Evolutionary conservation across 2,888 invertebrate genomes (phyloP), one percentile per base, ranked within the genome.

Genomic region (Phortica magna): DNA sequence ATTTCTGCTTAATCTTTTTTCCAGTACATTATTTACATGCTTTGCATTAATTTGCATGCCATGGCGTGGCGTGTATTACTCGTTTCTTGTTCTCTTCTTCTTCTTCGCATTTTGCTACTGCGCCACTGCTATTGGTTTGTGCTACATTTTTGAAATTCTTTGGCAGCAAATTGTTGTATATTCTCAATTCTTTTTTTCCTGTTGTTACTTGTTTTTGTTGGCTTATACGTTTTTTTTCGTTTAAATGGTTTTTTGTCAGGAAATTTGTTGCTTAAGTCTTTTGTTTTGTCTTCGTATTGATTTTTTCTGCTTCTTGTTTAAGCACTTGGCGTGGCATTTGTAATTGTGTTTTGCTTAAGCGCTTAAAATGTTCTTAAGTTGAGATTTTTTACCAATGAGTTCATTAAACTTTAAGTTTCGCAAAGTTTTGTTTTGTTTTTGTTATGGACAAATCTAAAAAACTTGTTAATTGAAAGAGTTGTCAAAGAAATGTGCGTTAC

Each of bases 81-180:
- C 14, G 65, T 65, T 65, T 65, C 4, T 61, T 61, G 17, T 61
- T 55, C 55, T 55, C 55, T n/a, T 55, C 55, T n/a, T n/a, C n/a
- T n/a, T 17, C 55, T 55, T 12, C n/a, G 14, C 31, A 4, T 31
- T 31, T 31, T 31, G 31, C n/a, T 55, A 55, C n/a, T 65, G 39
- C 39, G 65, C 65, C 12, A 41, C 17, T 10, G 31, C 65, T 65
- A 65, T 65, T 65, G 65, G 65, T 65, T 65, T 65, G 65, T 65
- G 41, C 65, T 39, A 65, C 65, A 65, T 65, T n/a, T 65, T 65
- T 65, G 39, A 65, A 65, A 65, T 65, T 65, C 65, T 65, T 65
- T 65, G 31, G n/a, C 65, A 64, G 64, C 9, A 31, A 31, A 64
- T 31, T 22, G 64, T 31, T 41, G 12, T 65, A 12, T 39, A 39